These are phyloP conservation scores for Lordiphosa stackelbergi DNA, from an alignment of 1,140 invertebrate genomes.

Conservation along the genomic window DNA sequence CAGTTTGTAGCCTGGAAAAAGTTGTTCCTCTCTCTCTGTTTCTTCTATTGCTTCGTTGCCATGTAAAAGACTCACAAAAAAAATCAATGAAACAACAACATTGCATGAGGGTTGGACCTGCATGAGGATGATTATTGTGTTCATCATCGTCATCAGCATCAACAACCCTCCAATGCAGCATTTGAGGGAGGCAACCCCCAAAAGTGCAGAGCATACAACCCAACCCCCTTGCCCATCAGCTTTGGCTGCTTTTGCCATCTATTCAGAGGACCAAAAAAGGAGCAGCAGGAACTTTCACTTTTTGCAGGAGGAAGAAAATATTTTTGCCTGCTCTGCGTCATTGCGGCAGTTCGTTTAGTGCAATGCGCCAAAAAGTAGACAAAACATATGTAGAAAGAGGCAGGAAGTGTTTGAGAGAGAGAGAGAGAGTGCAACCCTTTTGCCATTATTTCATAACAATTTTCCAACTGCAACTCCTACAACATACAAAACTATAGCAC, in stretches of 20 bases:
- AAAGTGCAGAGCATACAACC: conserved; percentile 50
- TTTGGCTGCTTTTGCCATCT: conserved; percentile 4
- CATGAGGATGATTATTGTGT: conserved; percentile 24
- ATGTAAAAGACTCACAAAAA: conserved; percentile 23
- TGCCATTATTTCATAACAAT: conserved; percentile 55
- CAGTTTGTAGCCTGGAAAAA: conserved; percentile 66
- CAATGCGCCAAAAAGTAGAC: conserved; percentile 70
- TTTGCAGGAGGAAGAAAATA: conserved; percentile 36
- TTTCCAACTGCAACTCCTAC: conserved; percentile 37
- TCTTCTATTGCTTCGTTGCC: conserved; percentile 13
- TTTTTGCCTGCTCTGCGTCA: conserved; percentile 33
- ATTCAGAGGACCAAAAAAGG: conserved; percentile 36
- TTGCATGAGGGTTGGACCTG: conserved; percentile 59
- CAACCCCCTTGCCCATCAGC: conserved; percentile 9
- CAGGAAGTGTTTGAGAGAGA: conserved; percentile 8
- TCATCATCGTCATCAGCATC: conserved; percentile 42
- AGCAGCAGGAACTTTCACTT: conserved; percentile 70
- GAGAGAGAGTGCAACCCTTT: conserved; percentile 22
- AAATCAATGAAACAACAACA: conserved; percentile 64
- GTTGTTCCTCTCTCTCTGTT: conserved; percentile 14
- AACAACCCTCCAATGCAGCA: conserved; percentile 52
- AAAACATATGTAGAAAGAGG: conserved; percentile 40
- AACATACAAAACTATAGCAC: conserved; percentile 36
- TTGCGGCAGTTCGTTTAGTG: conserved; percentile 70
- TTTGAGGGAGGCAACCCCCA: conserved; percentile 32